A percentile compares a stretch with the other conserved stretches of the same genome.
These are phyloP conservation scores for Macroglossus sobrinus DNA, from an alignment of 2,113 vertebrate genomes.

Conservation along the genomic window DNA sequence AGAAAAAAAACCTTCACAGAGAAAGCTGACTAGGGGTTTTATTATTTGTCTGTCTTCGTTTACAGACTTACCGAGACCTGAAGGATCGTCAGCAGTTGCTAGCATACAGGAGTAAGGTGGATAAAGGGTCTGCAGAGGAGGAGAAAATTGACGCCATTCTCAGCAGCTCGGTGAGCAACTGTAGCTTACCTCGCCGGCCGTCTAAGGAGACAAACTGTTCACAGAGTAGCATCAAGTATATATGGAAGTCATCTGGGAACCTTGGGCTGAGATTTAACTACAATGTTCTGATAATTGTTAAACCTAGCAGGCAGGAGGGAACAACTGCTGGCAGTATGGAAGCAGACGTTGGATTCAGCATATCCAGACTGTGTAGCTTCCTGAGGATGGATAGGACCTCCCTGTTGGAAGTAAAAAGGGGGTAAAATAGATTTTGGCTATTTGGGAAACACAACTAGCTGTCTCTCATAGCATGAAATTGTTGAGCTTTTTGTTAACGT, in stretches of 20 bases:
- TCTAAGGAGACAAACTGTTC: neutral
- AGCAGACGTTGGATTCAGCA: neutral
- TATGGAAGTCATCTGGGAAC: neutral
- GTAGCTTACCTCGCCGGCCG: fast-evolving
- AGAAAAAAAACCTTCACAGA: neutral
- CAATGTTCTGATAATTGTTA: neutral
- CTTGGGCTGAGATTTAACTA: neutral
- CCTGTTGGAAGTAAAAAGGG: neutral
- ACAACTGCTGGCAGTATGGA: neutral
- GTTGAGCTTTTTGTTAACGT: neutral
- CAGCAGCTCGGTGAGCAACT: slow-evolving; percentile 84
- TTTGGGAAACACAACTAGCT: neutral
- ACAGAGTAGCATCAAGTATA: neutral
- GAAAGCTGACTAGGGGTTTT: neutral
- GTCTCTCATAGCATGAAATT: neutral
- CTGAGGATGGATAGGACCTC: neutral
- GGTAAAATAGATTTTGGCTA: neutral
- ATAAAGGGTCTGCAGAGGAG: slow-evolving; percentile 88
- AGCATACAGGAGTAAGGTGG: slow-evolving; percentile 89
- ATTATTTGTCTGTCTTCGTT: slow-evolving; percentile 48
- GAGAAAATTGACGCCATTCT: slow-evolving; percentile 91
- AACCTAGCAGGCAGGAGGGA: neutral
- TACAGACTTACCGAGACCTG: slow-evolving; percentile 91
- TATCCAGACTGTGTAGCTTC: neutral
- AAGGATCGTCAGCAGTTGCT: slow-evolving; percentile 93